A percentile compares a stretch with the other conserved stretches of the same genome.
Conservation (phyloP, 2,113 vertebrate species). For the Gymnarchus niloticus region DNA sequence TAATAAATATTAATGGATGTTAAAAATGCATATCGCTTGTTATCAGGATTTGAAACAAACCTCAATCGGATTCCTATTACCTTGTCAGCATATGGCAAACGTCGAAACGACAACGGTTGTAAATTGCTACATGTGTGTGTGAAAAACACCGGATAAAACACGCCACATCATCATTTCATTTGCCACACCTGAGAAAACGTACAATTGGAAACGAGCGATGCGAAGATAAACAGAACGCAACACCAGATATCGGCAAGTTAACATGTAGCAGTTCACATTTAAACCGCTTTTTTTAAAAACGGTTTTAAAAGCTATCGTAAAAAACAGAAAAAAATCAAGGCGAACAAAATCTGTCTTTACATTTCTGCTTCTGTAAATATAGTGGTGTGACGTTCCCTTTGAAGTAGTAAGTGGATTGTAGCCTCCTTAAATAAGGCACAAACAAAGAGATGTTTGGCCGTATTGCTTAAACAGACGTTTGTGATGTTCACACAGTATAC, state of each 20-base stretch:
- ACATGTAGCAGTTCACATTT: background rate
- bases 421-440: background rate
- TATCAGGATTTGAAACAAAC: constrained; percentile 3
- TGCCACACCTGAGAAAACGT: constrained; percentile 26
- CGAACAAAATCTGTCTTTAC: background rate
- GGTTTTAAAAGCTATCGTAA: background rate
- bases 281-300: background rate
- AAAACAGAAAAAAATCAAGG: background rate
- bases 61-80: background rate
- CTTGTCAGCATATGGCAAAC: constrained; percentile 1
- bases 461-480: background rate
- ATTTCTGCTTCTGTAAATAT: background rate
- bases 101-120: background rate
- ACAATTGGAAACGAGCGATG: background rate
- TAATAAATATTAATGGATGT: constrained; percentile 13
- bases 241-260: background rate
- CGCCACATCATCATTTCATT: constrained; percentile 9
- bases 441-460: background rate
- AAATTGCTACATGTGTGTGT: constrained; percentile 15
- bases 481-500: background rate
- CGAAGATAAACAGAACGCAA: background rate
- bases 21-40: background rate
- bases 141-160: background rate
- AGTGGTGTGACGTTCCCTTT: constrained; percentile 9
- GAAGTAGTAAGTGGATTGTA: background rate